These are phyloP conservation scores for Ormyrus thymus DNA, from an alignment of 2,888 invertebrate genomes.

Conservation along the genomic window DNA sequence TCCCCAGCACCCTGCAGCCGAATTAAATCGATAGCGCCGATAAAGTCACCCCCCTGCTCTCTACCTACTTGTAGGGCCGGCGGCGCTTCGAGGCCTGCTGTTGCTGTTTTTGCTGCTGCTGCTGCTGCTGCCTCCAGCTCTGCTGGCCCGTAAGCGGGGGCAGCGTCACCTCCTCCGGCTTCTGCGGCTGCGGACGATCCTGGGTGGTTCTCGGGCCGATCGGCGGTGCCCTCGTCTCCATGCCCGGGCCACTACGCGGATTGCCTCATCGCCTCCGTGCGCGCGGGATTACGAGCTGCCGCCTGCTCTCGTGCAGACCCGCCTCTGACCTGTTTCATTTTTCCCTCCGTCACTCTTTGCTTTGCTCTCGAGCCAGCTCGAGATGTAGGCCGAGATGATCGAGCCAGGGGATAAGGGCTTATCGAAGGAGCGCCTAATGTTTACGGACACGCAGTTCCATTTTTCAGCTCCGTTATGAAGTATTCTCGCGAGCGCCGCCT, in stretches of 20 bases:
- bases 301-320: not conserved
- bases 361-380: not conserved
- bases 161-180: constrained; percentile 65
- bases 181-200: constrained; percentile 12
- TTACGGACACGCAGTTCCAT: too few relatives aligned
- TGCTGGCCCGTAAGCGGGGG: constrained; percentile 64
- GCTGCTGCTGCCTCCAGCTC: constrained; percentile 57
- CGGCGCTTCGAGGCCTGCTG: not conserved
- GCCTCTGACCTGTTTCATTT: constrained; percentile 40
- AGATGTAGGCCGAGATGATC: constrained; percentile 50
- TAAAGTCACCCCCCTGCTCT: not conserved
- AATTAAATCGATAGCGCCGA: not conserved
- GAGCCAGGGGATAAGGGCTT: not conserved
- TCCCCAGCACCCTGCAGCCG: constrained; percentile 67
- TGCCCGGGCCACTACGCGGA: constrained; percentile 60
- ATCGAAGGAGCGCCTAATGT: too few relatives aligned
- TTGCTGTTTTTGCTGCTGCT: constrained; percentile 61
- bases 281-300: not conserved
- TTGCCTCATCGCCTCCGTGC: not conserved
- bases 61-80: constrained; percentile 69
- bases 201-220: constrained; percentile 70
- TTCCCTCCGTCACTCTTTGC: too few relatives aligned
- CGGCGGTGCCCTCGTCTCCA: constrained; percentile 74
- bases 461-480: too few relatives aligned
- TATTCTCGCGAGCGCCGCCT: not conserved